These are phyloP conservation scores for Sorex maritimensis DNA, from an alignment of 2,797 vertebrate species.

Conservation along the genomic window DNA sequence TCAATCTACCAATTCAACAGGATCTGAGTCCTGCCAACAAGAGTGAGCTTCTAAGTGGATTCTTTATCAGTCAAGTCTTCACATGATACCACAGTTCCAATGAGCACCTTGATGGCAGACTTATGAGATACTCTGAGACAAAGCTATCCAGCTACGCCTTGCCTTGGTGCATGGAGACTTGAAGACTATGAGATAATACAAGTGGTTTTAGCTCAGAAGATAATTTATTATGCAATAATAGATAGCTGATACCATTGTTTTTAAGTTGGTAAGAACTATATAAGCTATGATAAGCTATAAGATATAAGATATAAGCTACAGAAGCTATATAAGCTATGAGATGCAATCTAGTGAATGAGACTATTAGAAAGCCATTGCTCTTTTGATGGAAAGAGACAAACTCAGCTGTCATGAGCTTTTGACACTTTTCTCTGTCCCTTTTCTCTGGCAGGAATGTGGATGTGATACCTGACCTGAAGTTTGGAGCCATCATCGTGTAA, in stretches of 20 bases:
- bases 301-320: no score
- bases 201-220: background rate
- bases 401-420: background rate
- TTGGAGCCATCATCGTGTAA: background rate
- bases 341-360: background rate
- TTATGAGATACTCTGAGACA: background rate
- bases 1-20: background rate
- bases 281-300: background rate
- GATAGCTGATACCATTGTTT: background rate
- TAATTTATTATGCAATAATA: background rate
- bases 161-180: background rate
- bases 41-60: background rate
- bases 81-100: background rate
- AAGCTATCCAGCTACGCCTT: background rate
- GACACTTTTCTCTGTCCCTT: background rate
- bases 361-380: background rate
- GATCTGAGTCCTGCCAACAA: background rate
- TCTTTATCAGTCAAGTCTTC: background rate
- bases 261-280: background rate
- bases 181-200: conserved; percentile 4
- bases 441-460: conserved; percentile 4
- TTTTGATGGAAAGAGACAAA: conserved; percentile 41
- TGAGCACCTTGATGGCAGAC: background rate
- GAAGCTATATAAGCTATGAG: background rate
- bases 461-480: background rate